phyloP scores from a whole-genome alignment of 2,113 vertebrate species.

The Oreochromis aureus region DNA sequence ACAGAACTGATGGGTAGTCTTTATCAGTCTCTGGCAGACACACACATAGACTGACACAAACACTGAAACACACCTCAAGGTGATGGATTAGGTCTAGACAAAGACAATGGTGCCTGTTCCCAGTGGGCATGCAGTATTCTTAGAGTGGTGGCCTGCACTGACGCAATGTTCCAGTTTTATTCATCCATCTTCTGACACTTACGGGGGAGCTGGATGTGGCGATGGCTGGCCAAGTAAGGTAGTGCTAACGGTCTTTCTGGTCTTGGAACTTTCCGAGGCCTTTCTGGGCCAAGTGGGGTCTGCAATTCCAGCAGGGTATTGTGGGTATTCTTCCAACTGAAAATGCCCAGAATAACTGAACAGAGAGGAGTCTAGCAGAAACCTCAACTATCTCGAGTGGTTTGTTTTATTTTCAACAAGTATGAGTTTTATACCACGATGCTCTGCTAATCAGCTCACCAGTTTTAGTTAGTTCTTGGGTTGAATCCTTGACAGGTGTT shows the following conservation, averaged over 20 bases:
- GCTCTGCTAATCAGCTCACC: neutral
- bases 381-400: neutral
- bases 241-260: neutral
- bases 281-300: neutral
- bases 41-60: constrained; percentile 13
- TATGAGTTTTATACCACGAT: neutral
- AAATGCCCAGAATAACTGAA: neutral
- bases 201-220: neutral
- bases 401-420: neutral
- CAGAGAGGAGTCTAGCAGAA: neutral
- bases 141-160: neutral
- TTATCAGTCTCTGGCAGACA: constrained; percentile 55
- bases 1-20: constrained; percentile 46
- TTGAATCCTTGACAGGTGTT: neutral
- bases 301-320: neutral
- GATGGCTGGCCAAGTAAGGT: neutral
- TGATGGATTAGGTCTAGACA: constrained; percentile 51
- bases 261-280: neutral
- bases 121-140: neutral
- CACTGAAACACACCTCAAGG: constrained; percentile 20
- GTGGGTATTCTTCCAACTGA: neutral
- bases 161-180: neutral
- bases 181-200: neutral
- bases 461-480: neutral
- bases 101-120: constrained; percentile 29